Evolutionary conservation across 2,113 vertebrate genomes (phyloP).

Genomic region (Tachysurus vachellii): DNA sequence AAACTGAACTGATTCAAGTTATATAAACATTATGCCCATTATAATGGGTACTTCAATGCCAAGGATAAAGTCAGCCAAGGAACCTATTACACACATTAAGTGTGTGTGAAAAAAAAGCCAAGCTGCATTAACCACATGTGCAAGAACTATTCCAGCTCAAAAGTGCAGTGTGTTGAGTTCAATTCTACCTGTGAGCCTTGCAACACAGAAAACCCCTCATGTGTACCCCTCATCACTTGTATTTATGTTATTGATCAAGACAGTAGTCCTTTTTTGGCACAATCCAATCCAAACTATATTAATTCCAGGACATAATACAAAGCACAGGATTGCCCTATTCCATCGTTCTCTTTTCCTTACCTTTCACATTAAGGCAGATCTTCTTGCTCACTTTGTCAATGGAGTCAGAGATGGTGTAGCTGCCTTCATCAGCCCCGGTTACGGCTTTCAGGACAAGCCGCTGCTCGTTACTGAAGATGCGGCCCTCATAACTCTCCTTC

Average conservation of each 20-base stretch:
- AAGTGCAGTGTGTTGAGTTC: neutral
- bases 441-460: constrained; percentile 58
- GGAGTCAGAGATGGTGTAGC: constrained; percentile 68
- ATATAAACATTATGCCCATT: neutral
- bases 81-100: neutral
- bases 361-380: constrained; percentile 75
- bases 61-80: constrained; percentile 8
- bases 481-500: constrained; percentile 58
- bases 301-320: neutral
- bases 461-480: constrained; percentile 52
- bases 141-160: neutral
- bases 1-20: neutral
- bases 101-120: constrained; percentile 8
- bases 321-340: neutral
- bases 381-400: constrained; percentile 58
- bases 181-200: neutral
- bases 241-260: neutral
- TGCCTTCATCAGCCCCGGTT: constrained; percentile 70
- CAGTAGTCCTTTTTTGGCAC: neutral
- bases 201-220: neutral
- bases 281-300: neutral
- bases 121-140: neutral
- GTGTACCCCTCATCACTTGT: neutral
- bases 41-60: neutral
- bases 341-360: constrained; percentile 57